Conservation (phyloP, 2,113 vertebrate genomes). For the Tricholaema leucomelas region DNA sequence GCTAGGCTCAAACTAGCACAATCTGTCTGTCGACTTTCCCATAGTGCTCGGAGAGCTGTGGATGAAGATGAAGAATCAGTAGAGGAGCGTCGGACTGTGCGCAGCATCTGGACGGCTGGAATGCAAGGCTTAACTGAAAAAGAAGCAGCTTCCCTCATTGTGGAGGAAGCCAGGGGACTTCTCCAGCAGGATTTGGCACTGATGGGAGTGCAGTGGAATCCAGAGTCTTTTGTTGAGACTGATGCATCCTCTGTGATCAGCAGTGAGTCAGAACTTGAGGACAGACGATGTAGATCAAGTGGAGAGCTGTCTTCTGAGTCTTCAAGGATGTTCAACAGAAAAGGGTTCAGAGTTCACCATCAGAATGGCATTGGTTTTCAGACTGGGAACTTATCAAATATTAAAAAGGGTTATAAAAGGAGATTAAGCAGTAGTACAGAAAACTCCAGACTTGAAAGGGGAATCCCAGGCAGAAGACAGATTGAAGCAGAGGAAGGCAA, state of each 20-base stretch:
- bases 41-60: constrained; percentile 82
- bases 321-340: constrained; percentile 12
- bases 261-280: constrained; percentile 56
- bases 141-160: constrained; percentile 87
- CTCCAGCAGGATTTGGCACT: constrained; percentile 88
- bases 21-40: neutral
- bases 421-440: constrained; percentile 15
- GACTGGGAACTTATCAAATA: neutral
- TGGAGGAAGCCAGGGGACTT: constrained; percentile 88
- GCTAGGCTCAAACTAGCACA: no score
- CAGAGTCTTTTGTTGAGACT: constrained; percentile 44
- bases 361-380: neutral
- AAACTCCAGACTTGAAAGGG: neutral
- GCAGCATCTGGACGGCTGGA: constrained; percentile 86
- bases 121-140: constrained; percentile 86
- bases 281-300: neutral
- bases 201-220: constrained; percentile 90
- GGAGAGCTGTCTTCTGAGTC: constrained; percentile 7
- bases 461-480: neutral
- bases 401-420: constrained; percentile 48
- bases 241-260: constrained; percentile 3
- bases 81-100: constrained; percentile 83
- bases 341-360: neutral
- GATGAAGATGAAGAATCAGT: constrained; percentile 92
- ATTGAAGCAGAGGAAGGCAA: neutral